Evolutionary conservation across 2,113 vertebrate genomes (phyloP).

Genomic region (Laticauda laticaudata): DNA sequence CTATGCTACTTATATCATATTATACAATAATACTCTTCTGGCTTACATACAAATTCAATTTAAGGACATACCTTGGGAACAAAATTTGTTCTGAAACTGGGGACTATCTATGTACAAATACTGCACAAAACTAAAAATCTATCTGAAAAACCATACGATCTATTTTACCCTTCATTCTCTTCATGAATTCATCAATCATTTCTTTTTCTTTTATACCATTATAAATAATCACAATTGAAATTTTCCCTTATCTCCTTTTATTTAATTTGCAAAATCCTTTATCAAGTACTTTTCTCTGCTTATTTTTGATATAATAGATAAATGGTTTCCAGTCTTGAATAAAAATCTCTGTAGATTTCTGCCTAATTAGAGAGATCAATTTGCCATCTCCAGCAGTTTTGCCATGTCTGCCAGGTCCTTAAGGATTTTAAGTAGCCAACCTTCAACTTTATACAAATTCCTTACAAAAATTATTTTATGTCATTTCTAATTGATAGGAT

Average conservation of each 20-base stretch:
- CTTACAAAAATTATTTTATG: background rate
- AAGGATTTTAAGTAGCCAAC: background rate
- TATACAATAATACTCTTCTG: background rate
- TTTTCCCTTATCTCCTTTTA: background rate
- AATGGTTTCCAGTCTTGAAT: background rate
- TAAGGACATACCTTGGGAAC: background rate
- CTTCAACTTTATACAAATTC: background rate
- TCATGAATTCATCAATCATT: background rate
- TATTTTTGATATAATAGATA: background rate
- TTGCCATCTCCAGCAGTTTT: background rate
- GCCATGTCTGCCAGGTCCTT: background rate
- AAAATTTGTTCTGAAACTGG: background rate
- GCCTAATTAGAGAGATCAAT: background rate
- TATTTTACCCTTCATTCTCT: background rate
- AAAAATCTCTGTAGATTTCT: background rate
- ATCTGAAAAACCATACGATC: background rate
- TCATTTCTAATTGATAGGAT: background rate
- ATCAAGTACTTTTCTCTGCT: background rate
- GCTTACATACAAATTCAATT: background rate
- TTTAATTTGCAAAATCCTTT: background rate
- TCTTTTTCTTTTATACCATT: background rate
- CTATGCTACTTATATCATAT: background rate
- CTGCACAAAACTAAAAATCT: background rate
- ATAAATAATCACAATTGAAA: background rate
- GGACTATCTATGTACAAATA: background rate